Base-by-base conservation (phyloP, 2,113 vertebrate species). In the Hemibagrus wyckioides region DNA sequence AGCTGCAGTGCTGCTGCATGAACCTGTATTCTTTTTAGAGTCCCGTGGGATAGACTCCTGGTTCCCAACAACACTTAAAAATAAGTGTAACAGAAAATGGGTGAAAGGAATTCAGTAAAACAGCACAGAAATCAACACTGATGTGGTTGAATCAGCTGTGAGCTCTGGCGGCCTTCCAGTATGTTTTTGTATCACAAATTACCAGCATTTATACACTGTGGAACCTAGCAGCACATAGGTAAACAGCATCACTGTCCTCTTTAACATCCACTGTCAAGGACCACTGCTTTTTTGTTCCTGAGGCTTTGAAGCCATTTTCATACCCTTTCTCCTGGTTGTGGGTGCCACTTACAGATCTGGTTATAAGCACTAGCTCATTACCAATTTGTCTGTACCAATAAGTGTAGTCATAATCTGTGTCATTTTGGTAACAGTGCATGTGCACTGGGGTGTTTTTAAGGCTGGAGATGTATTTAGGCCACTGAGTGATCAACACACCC, bases 371-470 rank as follows among this genome's bases (percentile, higher is more conserved):
- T 41, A 48, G 81, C 2, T 63, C 84, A 85, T 83, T 87, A 25
- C 36, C 30, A 23, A 23, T 30, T 10, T 88, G 91, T 63, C 44
- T 86, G 83, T 91, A 89, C 91, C 89, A 91, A 77, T 89, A 91
- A 57, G 80, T 80, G 63, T 89, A 90, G 9, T 86, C n/a, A 81
- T 90, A 90, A 39, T 88, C 83, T 23, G 88, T 89, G 15, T 89
- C 77, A 39, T 90, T 90, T 36, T 89, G 91, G 41, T 85, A 87
- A 89, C 89, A 90, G 73, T 88, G 76, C 80, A 89, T 88, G 61
- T 85, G 41, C 52, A 84, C 65, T 50, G 87, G 79, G 2, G 52
- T 39, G 19, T 11, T 67, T 39, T 57, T n/a, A 13, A 19, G 13
- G 41, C 10, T 81, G 85, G 33, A 81, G 39, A 88, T 87, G 63